Evolutionary conservation across 2,888 invertebrate species (phyloP), one percentile per base, ranked within the genome.

Genomic region (Meteorus cinctellus): DNA sequence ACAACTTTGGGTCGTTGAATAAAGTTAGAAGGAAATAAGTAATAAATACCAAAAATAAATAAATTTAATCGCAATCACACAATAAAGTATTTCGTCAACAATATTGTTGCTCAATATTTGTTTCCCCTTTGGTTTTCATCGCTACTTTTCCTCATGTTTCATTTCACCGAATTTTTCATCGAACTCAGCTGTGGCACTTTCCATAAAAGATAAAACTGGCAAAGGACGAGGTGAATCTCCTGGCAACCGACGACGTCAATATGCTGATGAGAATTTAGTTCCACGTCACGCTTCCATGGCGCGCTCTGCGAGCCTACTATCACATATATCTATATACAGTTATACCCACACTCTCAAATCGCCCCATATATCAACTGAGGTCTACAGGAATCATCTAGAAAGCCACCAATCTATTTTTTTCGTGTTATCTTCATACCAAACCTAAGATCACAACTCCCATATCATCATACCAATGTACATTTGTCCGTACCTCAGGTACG

Each of bases 231-330:
- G 74, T 51, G 72, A 72, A 77, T 76, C 78, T 80, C 55, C n/a
- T 62, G 68, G 59, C 59, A 71, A 71, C 71, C 69, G 72, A 76
- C 70, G 72, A 78, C 76, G 80, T 81, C 82, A 81, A 83, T 83
- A 84, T 83, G 81, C 82, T 82, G 82, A 84, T 84, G 84, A 83
- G 82, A 79, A 82, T 85, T 84, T 82, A 81, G 82, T 82, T 84
- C 82, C 82, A 82, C 82, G 77, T 83, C 81, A 83, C 79, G 83
- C 82, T 82, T 71, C 60, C 78, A 76, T 74, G 74, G 74, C 74
- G 68, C 72, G 68, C 78, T 77, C 77, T 77, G 65, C 31, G 48
- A 14, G 16, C 65, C 65, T 36, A 45, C 34, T 29, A 41, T 31
- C 34, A 55, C 27, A 59, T 19, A 59, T 41, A 45, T 6, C 29